These are phyloP conservation scores for Plectus sambesii DNA, from an alignment of 1,140 invertebrate species.

Conservation along the genomic window DNA sequence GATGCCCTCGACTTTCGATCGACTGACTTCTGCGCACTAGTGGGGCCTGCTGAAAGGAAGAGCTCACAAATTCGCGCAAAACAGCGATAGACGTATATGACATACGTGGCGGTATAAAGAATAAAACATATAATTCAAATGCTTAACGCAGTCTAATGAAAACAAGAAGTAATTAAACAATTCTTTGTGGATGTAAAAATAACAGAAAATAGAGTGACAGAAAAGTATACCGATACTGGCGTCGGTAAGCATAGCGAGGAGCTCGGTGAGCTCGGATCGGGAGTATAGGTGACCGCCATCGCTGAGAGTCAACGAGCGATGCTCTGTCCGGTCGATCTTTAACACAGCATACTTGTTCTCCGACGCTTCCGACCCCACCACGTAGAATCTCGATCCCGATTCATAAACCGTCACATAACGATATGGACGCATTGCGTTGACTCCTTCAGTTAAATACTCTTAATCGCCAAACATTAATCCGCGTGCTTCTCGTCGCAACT, in stretches of 20 bases:
- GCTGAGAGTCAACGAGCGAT: slow-evolving; percentile 31
- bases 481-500: too few relatives aligned
- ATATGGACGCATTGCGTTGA: too few relatives aligned
- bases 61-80: neutral
- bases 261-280: slow-evolving; percentile 34
- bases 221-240: slow-evolving; percentile 29
- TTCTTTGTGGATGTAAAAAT: neutral
- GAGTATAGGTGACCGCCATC: slow-evolving; percentile 37
- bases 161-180: slow-evolving; percentile 26
- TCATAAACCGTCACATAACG: slow-evolving; percentile 36
- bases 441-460: too few relatives aligned
- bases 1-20: neutral
- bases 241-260: slow-evolving; percentile 39
- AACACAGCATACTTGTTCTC: slow-evolving; percentile 31
- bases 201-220: neutral
- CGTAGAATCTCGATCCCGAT: slow-evolving; percentile 39
- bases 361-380: slow-evolving; percentile 38
- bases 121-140: neutral
- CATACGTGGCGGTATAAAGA: neutral
- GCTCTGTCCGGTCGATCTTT: slow-evolving; percentile 39
- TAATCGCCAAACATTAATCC: too few relatives aligned
- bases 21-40: slow-evolving; percentile 13
- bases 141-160: neutral
- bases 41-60: neutral
- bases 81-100: slow-evolving; percentile 7